Conservation (phyloP, 2,888 invertebrate species). For the Hirtodrosophila cameraria region DNA sequence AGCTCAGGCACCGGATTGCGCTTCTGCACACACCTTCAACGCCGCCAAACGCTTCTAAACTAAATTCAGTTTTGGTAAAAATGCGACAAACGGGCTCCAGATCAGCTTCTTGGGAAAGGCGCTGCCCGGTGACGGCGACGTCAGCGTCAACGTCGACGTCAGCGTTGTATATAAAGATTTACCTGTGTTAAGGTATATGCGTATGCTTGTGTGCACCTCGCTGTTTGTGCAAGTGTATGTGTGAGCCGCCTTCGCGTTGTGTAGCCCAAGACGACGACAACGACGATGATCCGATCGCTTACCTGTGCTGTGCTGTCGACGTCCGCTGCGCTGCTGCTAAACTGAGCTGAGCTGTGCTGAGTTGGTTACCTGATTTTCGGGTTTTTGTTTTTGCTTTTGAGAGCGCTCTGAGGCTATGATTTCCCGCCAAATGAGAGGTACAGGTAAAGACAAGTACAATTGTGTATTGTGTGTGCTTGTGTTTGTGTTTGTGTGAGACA, state of each 20-base stretch:
- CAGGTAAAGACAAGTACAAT: conserved; percentile 67
- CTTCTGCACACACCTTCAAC: conserved; percentile 81
- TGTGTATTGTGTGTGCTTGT: conserved; percentile 13
- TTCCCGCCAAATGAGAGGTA: conserved; percentile 78
- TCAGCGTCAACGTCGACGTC: conserved; percentile 4
- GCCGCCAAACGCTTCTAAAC: conserved; percentile 84
- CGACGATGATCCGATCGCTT: conserved; percentile 64
- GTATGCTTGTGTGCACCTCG: conserved; percentile 5
- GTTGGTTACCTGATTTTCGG: conserved; percentile 81
- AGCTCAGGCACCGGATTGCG: conserved; percentile 64
- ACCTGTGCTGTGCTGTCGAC: conserved; percentile 47
- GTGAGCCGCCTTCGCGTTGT: conserved; percentile 66
- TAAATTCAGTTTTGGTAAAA: conserved; percentile 84
- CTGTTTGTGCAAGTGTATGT: conserved; percentile 29
- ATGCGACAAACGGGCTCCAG: conserved; percentile 82
- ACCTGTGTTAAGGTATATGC: conserved; percentile 15
- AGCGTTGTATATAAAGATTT: conserved; percentile 40
- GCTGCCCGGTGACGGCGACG: conserved; percentile 14
- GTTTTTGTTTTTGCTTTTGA: conserved; percentile 70
- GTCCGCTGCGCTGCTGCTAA: conserved; percentile 8
- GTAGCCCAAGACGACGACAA: conserved; percentile 40
- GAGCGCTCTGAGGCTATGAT: conserved; percentile 57
- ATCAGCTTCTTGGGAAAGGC: conserved; percentile 76
- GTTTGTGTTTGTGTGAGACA: conserved; percentile 41
- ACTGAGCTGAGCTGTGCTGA: conserved; percentile 26